phyloP scores from a whole-genome alignment of 1,140 invertebrate species.

The Pectinophora gossypiella region DNA sequence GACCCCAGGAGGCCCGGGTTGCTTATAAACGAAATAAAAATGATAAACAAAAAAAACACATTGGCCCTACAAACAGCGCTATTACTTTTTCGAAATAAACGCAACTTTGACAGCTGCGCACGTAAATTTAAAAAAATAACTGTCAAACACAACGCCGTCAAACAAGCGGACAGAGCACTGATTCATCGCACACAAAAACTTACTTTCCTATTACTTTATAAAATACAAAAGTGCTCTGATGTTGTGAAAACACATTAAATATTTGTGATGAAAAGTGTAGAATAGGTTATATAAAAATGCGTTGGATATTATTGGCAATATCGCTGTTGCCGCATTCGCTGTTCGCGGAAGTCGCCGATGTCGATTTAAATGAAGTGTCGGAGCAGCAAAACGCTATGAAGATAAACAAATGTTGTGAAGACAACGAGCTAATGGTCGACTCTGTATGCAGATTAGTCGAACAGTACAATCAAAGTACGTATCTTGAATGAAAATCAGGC shows the following conservation, averaged over 20 bases:
- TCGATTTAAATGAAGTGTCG: conserved; percentile 57
- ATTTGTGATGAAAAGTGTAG: background rate
- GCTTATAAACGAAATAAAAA: no score
- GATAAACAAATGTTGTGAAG: conserved; percentile 87
- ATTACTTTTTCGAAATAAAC: no score
- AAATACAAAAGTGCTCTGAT: background rate
- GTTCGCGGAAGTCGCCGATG: conserved; percentile 39
- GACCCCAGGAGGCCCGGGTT: no score
- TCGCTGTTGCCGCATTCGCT: background rate
- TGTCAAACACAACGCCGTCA: no score
- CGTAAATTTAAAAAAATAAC: no score
- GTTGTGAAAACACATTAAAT: background rate
- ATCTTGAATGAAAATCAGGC: conserved; percentile 4
- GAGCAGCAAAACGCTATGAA: conserved; percentile 60
- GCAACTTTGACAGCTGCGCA: no score
- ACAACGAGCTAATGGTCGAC: conserved; percentile 82
- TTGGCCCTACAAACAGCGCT: no score
- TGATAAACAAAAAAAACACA: no score
- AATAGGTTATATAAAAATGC: background rate
- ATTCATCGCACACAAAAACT: no score
- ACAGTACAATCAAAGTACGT: conserved; percentile 75
- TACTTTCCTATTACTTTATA: background rate
- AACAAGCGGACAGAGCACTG: no score
- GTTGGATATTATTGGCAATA: background rate
- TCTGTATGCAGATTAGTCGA: conserved; percentile 77